Percentiles rank a stretch among this genome's conserved stretches.
phyloP scores from a whole-genome alignment of 2,113 vertebrate species.

The Poecilia latipinna region DNA sequence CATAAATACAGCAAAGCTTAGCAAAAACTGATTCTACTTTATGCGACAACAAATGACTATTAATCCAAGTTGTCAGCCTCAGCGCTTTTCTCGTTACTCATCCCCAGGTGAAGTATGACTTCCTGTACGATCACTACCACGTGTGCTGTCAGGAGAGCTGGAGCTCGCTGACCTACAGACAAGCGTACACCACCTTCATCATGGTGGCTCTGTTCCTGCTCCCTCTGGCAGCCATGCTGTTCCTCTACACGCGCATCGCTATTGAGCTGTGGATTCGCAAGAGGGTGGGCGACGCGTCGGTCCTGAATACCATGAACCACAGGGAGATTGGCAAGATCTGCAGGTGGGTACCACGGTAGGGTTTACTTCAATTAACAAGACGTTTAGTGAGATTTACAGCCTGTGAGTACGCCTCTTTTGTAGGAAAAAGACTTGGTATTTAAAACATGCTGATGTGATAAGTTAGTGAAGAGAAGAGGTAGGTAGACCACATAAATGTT shows the following conservation, averaged over 20 bases:
- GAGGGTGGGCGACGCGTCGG: slow-evolving; percentile 81
- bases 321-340: slow-evolving; percentile 83
- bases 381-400: not conserved
- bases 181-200: slow-evolving; percentile 83
- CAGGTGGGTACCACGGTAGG: slow-evolving; percentile 58
- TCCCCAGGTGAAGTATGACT: slow-evolving; percentile 85
- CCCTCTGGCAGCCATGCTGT: slow-evolving; percentile 81
- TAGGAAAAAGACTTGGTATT: too few species aligned
- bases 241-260: slow-evolving; percentile 83
- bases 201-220: slow-evolving; percentile 85
- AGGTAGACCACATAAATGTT: too few species aligned
- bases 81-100: not conserved
- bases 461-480: too few species aligned
- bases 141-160: slow-evolving; percentile 86
- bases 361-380: not conserved
- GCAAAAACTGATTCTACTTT: not conserved
- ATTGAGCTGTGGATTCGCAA: slow-evolving; percentile 85
- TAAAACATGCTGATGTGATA: too few species aligned
- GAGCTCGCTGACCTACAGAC: slow-evolving; percentile 73
- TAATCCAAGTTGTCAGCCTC: not conserved
- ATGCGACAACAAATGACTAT: not conserved
- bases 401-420: not conserved
- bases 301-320: slow-evolving; percentile 83
- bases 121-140: slow-evolving; percentile 84
- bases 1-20: not conserved